Conservation (phyloP, 2,113 vertebrate species). For the Hydropotes inermis region DNA sequence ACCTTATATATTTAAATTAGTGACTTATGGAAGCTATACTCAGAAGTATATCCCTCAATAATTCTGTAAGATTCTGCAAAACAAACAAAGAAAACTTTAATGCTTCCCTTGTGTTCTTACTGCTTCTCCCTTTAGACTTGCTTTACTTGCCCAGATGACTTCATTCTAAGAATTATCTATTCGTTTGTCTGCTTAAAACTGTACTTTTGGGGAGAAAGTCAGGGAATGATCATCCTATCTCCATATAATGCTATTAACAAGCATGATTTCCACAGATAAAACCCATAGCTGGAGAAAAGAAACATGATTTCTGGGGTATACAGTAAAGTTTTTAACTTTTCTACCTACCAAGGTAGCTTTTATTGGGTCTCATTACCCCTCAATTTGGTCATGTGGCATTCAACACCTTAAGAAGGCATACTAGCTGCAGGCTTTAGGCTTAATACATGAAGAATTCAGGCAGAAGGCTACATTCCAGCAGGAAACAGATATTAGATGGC, state of each 20-base stretch:
- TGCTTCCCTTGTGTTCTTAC: neutral
- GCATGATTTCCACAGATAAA: constrained; percentile 21
- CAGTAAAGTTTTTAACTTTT: neutral
- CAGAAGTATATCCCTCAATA: neutral
- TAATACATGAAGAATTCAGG: neutral
- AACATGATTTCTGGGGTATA: neutral
- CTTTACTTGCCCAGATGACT: neutral
- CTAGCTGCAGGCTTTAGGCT: neutral
- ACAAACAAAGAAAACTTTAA: neutral
- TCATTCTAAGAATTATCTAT: constrained; percentile 32
- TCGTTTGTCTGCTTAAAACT: constrained; percentile 21
- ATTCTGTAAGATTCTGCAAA: neutral
- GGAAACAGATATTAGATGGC: neutral
- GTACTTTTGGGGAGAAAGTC: neutral
- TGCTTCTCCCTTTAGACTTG: neutral
- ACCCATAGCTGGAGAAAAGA: neutral
- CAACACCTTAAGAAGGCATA: neutral
- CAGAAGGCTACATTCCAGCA: neutral
- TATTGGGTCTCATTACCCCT: neutral
- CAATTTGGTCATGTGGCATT: neutral
- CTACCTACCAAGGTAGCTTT: neutral
- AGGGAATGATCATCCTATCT: neutral
- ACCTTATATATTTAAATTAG: neutral
- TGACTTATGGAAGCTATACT: constrained; percentile 1
- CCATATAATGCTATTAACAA: constrained; percentile 3